phyloP scores from a whole-genome alignment of 2,888 invertebrate genomes.

The Melanchra persicariae region DNA sequence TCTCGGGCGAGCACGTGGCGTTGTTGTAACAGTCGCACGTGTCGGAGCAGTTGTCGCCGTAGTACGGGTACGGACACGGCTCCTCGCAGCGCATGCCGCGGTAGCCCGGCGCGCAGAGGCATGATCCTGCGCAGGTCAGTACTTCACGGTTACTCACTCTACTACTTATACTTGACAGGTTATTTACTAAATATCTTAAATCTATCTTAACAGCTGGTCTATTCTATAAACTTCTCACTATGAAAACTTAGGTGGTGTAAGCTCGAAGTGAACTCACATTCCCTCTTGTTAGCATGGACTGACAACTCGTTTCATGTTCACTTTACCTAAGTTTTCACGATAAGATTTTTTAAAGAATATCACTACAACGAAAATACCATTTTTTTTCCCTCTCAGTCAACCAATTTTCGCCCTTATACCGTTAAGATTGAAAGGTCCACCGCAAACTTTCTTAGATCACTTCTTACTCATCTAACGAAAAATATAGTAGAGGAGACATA shows the following conservation, averaged over 20 bases:
- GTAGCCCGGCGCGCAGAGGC: slow-evolving; percentile 96
- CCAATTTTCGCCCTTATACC: not conserved
- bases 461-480: not conserved
- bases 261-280: too few species aligned
- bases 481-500: not conserved
- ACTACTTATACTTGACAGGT: not conserved
- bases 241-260: too few species aligned
- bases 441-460: not conserved
- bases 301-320: too few species aligned
- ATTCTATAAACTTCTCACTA: too few species aligned
- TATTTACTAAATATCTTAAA: too few species aligned
- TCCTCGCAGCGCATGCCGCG: slow-evolving; percentile 94
- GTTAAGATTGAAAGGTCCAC: not conserved
- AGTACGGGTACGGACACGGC: slow-evolving; percentile 93
- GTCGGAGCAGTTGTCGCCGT: slow-evolving; percentile 95
- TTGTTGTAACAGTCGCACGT: slow-evolving; percentile 95
- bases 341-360: too few species aligned
- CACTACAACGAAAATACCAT: too few species aligned
- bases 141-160: not conserved
- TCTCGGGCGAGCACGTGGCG: slow-evolving; percentile 94
- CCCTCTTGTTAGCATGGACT: too few species aligned
- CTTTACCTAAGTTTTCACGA: too few species aligned
- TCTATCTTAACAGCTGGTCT: too few species aligned
- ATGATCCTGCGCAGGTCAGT: slow-evolving; percentile 86
- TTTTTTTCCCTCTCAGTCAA: too few species aligned